phyloP scores from a whole-genome alignment of 2,113 vertebrate species.

The Herpetotheres cachinnans region DNA sequence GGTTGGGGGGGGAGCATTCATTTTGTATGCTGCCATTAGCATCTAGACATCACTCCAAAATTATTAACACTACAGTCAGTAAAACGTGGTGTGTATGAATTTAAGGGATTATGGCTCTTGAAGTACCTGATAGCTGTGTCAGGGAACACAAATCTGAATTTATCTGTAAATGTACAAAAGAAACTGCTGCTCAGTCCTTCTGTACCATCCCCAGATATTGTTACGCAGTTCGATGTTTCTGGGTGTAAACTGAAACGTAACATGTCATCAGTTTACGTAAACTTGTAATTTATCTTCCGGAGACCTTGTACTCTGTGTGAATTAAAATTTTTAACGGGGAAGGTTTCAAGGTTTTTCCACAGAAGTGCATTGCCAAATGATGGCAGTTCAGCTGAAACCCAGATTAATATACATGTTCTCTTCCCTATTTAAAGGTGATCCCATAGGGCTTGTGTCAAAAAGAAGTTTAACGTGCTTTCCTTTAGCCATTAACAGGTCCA shows the following conservation, averaged over 20 bases:
- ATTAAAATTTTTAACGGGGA: not conserved
- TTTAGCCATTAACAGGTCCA: not conserved
- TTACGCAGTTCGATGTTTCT: not conserved
- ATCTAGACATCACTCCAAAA: not conserved
- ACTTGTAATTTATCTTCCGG: not conserved
- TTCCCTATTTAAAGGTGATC: not conserved
- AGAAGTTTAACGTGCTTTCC: not conserved
- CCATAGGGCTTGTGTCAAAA: not conserved
- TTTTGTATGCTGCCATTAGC: not conserved
- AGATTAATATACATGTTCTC: not conserved
- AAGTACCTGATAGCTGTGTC: not conserved
- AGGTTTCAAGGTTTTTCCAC: not conserved
- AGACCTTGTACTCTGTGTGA: not conserved
- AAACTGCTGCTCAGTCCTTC: not conserved
- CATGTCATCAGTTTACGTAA: not conserved
- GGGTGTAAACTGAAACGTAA: not conserved
- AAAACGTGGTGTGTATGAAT: not conserved
- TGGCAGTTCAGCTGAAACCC: not conserved
- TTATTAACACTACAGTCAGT: not conserved
- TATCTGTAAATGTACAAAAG: not conserved
- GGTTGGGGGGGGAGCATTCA: fast-evolving
- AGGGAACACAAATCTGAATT: not conserved
- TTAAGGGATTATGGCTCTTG: not conserved
- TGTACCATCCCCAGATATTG: not conserved
- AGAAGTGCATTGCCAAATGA: not conserved